Evolutionary conservation across 2,797 vertebrate species (phyloP).

Genomic region (Pseudopleuronectes americanus): DNA sequence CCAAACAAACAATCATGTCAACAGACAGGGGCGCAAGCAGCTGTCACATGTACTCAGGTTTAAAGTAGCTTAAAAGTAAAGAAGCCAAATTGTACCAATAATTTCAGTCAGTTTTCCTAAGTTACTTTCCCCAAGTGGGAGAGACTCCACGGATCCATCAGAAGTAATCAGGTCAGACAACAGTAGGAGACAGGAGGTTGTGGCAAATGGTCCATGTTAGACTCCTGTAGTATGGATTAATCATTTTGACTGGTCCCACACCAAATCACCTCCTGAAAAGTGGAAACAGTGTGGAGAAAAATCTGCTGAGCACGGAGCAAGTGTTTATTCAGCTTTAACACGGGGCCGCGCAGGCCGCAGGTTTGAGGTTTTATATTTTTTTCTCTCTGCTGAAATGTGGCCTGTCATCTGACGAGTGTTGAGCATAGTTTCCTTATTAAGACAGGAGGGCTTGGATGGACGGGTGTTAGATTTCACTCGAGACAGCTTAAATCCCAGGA

Average conservation of each 20-base stretch:
- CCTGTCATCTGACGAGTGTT: slow-evolving; percentile 62
- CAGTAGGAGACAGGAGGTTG: slow-evolving; percentile 7
- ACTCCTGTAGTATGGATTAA: slow-evolving; percentile 29
- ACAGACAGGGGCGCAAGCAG: too few relatives aligned
- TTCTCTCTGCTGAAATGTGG: slow-evolving; percentile 60
- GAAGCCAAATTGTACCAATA: too few relatives aligned
- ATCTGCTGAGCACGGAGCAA: slow-evolving; percentile 56
- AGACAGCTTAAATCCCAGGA: slow-evolving; percentile 66
- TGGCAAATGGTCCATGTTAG: slow-evolving; percentile 11
- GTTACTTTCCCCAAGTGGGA: not conserved
- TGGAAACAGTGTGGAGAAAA: slow-evolving; percentile 54
- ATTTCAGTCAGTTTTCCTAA: not conserved
- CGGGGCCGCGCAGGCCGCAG: slow-evolving; percentile 68
- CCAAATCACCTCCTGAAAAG: slow-evolving; percentile 48
- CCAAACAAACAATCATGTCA: too few relatives aligned
- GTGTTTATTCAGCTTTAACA: slow-evolving; percentile 83
- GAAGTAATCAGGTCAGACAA: slow-evolving; percentile 29
- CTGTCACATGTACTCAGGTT: too few relatives aligned
- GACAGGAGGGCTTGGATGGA: slow-evolving; percentile 65
- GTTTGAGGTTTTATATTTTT: slow-evolving; percentile 50
- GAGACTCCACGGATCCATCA: slow-evolving; percentile 10
- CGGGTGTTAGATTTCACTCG: slow-evolving; percentile 67
- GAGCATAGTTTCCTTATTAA: slow-evolving; percentile 77
- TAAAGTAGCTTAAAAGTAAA: not conserved
- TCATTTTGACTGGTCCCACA: slow-evolving; percentile 33